Evolutionary conservation across 2,888 invertebrate genomes (phyloP).

Genomic region (Stenichneumon culpator): DNA sequence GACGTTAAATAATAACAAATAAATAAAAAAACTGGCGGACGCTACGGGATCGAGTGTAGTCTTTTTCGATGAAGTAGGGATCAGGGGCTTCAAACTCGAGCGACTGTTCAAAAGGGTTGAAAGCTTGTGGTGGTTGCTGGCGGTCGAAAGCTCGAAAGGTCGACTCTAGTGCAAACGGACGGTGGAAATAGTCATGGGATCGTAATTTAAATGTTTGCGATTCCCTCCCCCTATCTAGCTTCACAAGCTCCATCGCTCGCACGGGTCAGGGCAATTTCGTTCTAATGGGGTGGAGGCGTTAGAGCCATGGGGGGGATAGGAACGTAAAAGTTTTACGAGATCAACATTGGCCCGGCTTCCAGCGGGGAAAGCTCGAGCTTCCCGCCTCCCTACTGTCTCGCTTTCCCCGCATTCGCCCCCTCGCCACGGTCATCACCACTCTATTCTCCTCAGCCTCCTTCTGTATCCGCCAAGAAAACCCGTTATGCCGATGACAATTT

Average conservation of each 20-base stretch:
- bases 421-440: background rate
- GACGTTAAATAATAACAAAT: no score
- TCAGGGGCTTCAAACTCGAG: background rate
- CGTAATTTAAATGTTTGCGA: slow-evolving; percentile 74
- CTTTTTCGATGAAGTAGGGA: background rate
- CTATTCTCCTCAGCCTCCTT: background rate
- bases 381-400: slow-evolving; percentile 2
- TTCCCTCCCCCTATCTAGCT: slow-evolving; percentile 12
- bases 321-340: slow-evolving; percentile 73
- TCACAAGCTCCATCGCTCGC: slow-evolving; percentile 33
- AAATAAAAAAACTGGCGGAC: background rate
- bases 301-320: slow-evolving; percentile 50
- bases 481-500: slow-evolving; percentile 24
- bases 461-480: slow-evolving; percentile 28
- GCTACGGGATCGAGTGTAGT: background rate
- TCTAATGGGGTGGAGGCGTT: slow-evolving; percentile 63
- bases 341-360: slow-evolving; percentile 62
- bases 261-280: slow-evolving; percentile 70
- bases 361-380: slow-evolving; percentile 51
- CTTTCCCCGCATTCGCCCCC: background rate
- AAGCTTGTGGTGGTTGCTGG: background rate
- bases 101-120: slow-evolving; percentile 5
- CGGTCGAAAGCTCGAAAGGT: slow-evolving; percentile 10
- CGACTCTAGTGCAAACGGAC: slow-evolving; percentile 22
- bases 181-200: slow-evolving; percentile 61